phyloP scores from a whole-genome alignment of 2,113 vertebrate genomes.

The Pachypanchax playfairii region DNA sequence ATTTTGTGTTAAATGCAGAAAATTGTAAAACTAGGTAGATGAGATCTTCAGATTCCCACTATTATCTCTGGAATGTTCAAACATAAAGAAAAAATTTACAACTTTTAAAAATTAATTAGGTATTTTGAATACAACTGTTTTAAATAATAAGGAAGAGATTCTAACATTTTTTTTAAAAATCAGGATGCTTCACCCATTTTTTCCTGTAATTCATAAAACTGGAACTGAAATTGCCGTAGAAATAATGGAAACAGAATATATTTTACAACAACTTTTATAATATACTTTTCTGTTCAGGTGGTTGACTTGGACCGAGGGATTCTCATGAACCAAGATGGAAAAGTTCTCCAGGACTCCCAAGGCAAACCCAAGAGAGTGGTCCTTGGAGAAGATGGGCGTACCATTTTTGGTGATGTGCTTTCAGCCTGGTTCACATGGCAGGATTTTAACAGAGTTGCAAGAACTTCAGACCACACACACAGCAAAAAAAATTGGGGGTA shows the following conservation, averaged over 20 bases:
- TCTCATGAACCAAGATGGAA: constrained; percentile 91
- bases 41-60: neutral
- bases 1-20: neutral
- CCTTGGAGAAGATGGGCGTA: constrained; percentile 93
- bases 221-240: neutral
- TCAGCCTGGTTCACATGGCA: neutral
- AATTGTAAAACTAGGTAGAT: neutral
- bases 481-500: too few species aligned
- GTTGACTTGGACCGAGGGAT: constrained; percentile 91
- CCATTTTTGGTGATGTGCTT: constrained; percentile 89
- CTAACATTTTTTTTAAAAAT: too few species aligned
- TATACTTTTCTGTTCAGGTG: constrained; percentile 75
- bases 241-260: neutral
- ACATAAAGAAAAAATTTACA: neutral
- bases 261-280: neutral
- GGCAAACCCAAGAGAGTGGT: constrained; percentile 92
- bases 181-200: too few species aligned
- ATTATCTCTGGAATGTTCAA: neutral
- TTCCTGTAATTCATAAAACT: too few species aligned
- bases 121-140: too few species aligned
- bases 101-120: too few species aligned
- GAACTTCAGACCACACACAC: too few species aligned
- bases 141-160: too few species aligned
- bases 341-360: constrained; percentile 91
- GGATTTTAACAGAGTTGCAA: too few species aligned